Percentiles rank a stretch among this genome's conserved stretches.
phyloP scores from a whole-genome alignment of 2,113 vertebrate species.

The Sialia sialis region DNA sequence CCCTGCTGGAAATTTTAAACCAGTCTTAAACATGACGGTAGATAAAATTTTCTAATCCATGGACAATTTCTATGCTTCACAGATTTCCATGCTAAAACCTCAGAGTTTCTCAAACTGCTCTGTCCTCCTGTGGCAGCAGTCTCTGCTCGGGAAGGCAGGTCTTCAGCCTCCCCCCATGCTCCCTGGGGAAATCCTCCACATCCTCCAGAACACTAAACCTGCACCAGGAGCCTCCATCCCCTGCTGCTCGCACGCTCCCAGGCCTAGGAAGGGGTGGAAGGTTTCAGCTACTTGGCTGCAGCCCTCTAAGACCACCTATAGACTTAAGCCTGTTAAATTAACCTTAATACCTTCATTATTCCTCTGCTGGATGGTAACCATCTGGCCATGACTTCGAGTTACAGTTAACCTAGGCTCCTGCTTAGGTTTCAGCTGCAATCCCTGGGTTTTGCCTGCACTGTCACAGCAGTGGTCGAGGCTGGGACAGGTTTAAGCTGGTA shows the following conservation, averaged over 20 bases:
- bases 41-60: neutral
- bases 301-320: slow-evolving; percentile 43
- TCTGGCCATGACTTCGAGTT: slow-evolving; percentile 12
- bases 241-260: neutral
- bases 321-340: slow-evolving; percentile 55
- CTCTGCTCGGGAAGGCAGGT: neutral
- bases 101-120: neutral
- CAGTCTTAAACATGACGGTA: neutral
- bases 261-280: neutral
- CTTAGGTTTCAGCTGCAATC: slow-evolving; percentile 20
- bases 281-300: slow-evolving; percentile 34
- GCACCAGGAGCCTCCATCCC: neutral
- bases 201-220: neutral
- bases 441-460: neutral
- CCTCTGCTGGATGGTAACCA: slow-evolving; percentile 41
- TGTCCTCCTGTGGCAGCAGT: neutral
- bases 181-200: neutral
- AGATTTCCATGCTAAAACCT: neutral
- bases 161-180: neutral
- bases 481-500: neutral
- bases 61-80: neutral
- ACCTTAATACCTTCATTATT: slow-evolving; percentile 51
- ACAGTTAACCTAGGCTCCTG: slow-evolving; percentile 1
- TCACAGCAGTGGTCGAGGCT: neutral
- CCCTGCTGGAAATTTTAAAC: neutral